Base-by-base conservation (phyloP, 2,888 invertebrate genomes). In the Melangyna quadrimaculata region DNA sequence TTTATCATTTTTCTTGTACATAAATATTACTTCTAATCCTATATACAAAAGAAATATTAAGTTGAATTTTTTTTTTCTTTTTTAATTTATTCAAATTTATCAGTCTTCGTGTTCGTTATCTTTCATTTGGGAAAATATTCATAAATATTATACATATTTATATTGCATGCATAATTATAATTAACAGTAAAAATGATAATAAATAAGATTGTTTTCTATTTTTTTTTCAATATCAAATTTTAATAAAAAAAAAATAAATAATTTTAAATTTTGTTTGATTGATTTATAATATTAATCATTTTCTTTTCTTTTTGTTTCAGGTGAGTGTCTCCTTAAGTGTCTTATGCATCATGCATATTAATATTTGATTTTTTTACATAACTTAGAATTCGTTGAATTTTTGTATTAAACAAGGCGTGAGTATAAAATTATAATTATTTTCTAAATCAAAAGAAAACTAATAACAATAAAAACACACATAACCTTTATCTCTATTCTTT, bases 131-230 rank as follows among this genome's bases (percentile, higher is more conserved):
- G 24, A 22, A 45, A n/a, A 55, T 55, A 27, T 27, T 51, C 14
- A 24, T 51, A 14, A 24, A 45, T 48, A n/a, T n/a, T 6, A 51
- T 24, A 24, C 2, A 17, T 5, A n/a, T 27, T n/a, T 9, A 45
- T 78, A 63, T 37, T 73, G 82, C 82, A 82, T 82, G 82, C 61
- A 61, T 40, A 73, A 77, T 59, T 77, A 67, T n/a, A n/a, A n/a
- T 77, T 72, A 67, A 57, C 65, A 27, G 71, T 71, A 80, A 29
- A 78, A 63, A 61, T 12, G 22, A 48, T 24, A 48, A 24, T 37
- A 22, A 29, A 69, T n/a, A 73, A 22, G 27, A 29, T 8, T 53
- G 17, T n/a, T 27, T 24, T 14, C 27, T 37, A 0, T 40, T 3
- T 29, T n/a, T 51, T 24, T 3, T 0, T 6, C 2, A 29, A 55